These are phyloP conservation scores for Eristalis tenax DNA, from an alignment of 2,888 invertebrate species.

Conservation along the genomic window DNA sequence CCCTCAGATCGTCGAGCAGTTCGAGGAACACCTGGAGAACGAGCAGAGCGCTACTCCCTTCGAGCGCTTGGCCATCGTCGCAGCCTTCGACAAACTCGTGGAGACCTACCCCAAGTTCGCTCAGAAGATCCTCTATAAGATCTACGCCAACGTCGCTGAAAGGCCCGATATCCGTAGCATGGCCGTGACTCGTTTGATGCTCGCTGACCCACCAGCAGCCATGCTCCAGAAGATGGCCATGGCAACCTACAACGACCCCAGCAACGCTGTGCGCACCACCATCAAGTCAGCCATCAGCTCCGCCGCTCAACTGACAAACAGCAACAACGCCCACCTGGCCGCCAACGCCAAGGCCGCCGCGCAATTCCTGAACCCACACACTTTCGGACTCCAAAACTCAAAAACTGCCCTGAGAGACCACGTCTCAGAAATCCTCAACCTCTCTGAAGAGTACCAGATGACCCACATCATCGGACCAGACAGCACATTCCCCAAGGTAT, in stretches of 20 bases:
- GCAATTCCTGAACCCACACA: conserved; percentile 81
- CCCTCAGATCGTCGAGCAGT: conserved; percentile 84
- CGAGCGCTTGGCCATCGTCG: conserved; percentile 85
- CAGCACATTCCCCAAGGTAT: conserved; percentile 35
- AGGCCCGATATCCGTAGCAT: conserved; percentile 85
- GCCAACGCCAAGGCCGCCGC: conserved; percentile 82
- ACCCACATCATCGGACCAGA: conserved; percentile 55
- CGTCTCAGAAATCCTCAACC: conserved; percentile 37
- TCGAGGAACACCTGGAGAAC: conserved; percentile 87
- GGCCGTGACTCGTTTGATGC: conserved; percentile 85
- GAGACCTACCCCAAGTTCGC: conserved; percentile 82
- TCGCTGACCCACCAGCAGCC: conserved; percentile 83
- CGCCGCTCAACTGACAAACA: conserved; percentile 82
- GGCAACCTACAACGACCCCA: conserved; percentile 85
- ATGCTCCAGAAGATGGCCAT: conserved; percentile 88
- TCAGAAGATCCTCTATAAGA: conserved; percentile 84
- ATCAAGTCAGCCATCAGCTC: conserved; percentile 85
- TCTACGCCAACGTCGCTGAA: conserved; percentile 86
- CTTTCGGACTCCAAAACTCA: conserved; percentile 83
- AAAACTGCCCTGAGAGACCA: conserved; percentile 77
- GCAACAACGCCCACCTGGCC: conserved; percentile 81
- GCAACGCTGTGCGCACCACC: conserved; percentile 85
- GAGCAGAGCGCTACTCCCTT: conserved; percentile 83
- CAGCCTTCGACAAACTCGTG: conserved; percentile 83
- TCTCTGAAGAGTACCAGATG: conserved; percentile 63